A percentile compares a stretch with the other conserved stretches of the same genome.
These are phyloP conservation scores for Saccopteryx bilineata DNA, from an alignment of 2,113 vertebrate genomes.

Conservation along the genomic window DNA sequence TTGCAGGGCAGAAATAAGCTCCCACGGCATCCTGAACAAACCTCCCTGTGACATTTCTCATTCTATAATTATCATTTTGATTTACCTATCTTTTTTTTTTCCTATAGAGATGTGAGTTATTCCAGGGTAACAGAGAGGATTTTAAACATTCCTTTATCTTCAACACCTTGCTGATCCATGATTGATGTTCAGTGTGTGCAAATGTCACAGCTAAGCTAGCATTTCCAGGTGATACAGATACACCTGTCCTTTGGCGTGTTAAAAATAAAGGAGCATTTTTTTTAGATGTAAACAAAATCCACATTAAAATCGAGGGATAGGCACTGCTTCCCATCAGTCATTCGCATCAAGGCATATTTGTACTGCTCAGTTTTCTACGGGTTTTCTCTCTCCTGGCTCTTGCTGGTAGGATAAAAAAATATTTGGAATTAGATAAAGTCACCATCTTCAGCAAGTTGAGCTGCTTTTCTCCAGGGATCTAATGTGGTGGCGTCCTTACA, in stretches of 20 bases:
- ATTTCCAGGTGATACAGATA: not conserved
- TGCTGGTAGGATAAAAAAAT: not conserved
- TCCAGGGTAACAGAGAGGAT: not conserved
- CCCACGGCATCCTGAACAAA: not conserved
- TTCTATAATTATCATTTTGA: not conserved
- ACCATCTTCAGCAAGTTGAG: not conserved
- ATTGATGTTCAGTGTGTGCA: not conserved
- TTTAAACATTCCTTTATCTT: not conserved
- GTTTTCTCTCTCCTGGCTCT: not conserved
- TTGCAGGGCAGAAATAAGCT: not conserved
- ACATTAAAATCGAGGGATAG: not conserved
- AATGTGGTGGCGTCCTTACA: not conserved
- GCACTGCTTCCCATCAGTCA: not conserved
- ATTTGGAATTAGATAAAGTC: slow-evolving; percentile 19
- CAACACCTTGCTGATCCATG: not conserved
- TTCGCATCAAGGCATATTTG: not conserved
- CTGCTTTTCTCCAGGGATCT: slow-evolving; percentile 39
- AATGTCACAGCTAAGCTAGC: slow-evolving; percentile 44
- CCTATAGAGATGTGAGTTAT: not conserved
- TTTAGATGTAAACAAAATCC: not conserved
- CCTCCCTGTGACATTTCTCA: not conserved
- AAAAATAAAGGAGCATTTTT: slow-evolving; percentile 5
- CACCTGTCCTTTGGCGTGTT: not conserved
- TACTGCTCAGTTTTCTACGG: not conserved
- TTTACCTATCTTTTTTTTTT: not conserved